A percentile compares a stretch with the other conserved stretches of the same genome.
Evolutionary conservation across 2,888 invertebrate species (phyloP).

Genomic region (Nysson spinosus): DNA sequence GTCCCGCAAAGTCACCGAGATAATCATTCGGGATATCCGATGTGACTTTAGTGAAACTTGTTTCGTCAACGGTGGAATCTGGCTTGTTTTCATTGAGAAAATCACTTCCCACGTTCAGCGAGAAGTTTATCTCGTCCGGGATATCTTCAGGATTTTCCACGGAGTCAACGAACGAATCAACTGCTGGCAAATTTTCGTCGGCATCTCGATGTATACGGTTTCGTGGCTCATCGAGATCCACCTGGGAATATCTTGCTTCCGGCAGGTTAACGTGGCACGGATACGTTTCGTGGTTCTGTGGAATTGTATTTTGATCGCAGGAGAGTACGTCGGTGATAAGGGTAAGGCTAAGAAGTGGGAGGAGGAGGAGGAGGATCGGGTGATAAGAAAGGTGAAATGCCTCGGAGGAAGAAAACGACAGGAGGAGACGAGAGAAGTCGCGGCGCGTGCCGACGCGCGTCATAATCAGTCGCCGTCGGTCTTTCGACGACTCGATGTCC

Average conservation of each 20-base stretch:
- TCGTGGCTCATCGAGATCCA: slow-evolving; percentile 1
- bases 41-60: no score
- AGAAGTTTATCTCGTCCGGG: no score
- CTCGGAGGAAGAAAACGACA: slow-evolving; percentile 61
- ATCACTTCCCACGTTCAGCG: no score
- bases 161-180: no score
- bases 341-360: slow-evolving; percentile 36
- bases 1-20: no score
- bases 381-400: slow-evolving; percentile 45
- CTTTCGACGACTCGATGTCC: slow-evolving; percentile 63
- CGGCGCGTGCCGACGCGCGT: slow-evolving; percentile 67
- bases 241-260: slow-evolving; percentile 7
- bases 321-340: slow-evolving; percentile 47
- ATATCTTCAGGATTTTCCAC: no score
- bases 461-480: slow-evolving; percentile 75
- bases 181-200: no score
- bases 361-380: slow-evolving; percentile 42
- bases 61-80: no score
- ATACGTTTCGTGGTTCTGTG: slow-evolving; percentile 23
- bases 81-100: no score
- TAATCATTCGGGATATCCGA: no score
- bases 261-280: slow-evolving; percentile 8
- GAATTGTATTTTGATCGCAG: slow-evolving; percentile 42
- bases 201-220: slow-evolving; percentile 17
- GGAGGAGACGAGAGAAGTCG: slow-evolving; percentile 68